Base-by-base conservation (phyloP, 2,797 vertebrate genomes). In the Tarsius wallacei region DNA sequence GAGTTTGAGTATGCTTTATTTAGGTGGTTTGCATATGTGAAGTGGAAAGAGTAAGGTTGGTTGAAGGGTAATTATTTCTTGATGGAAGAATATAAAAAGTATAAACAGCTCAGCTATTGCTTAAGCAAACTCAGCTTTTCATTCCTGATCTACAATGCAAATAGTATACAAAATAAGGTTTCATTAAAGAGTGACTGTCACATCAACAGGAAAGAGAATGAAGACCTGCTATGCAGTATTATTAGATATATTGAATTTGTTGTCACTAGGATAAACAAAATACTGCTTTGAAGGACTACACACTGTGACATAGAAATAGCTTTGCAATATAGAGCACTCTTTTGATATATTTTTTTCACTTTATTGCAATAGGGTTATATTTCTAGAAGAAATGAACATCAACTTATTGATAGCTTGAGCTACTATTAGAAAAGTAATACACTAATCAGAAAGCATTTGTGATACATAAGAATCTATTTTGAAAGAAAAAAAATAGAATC, bases 31-130 rank as follows among this genome's bases (percentile, higher is more conserved):
- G 90, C 33, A 93, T 90, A 85, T 55, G 64, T 71, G 71, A 95
- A 78, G 71, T 83, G 49, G 57, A 91, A 96, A 83, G 91, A 93
- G 73, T 80, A 94, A 96, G 93, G 94, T 21, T 96, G 93, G 90
- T 85, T 97, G 90, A 96, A 98, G 93, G 94, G 91, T 92, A 96
- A 97, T 96, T 97, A 96, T 96, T 96, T 97, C 84, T 97, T 98
- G 93, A 98, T 97, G 49, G 91, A 97, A 90, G 63, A 95, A 97
- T 94, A 93, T 92, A 98, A 88, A 96, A 91, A 93, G 89, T 93
- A 97, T 76, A 96, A 96, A 97, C 90, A 95, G 63, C 28, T 94
- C 84, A 96, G 83, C 31, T 95, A 91, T 74, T 91, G 86, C 87
- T 96, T 91, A 90, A 83, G 87, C 57, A 97, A 96, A 85, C 77